phyloP scores from a whole-genome alignment of 2,797 vertebrate species.

The Pseudocheirus occidentalis region DNA sequence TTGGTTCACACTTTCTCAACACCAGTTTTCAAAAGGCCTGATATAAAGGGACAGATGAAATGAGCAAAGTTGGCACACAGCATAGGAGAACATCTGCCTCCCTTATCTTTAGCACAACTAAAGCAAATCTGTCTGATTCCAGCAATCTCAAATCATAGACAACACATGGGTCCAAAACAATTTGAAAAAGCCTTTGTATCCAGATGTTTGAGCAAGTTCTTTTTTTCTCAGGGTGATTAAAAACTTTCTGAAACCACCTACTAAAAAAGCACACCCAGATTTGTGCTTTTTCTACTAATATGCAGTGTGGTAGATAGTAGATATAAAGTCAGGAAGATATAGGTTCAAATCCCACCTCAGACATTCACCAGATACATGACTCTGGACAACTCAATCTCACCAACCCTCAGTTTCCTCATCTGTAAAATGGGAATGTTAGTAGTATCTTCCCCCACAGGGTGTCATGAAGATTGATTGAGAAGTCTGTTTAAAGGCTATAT shows the following conservation, averaged over 20 bases:
- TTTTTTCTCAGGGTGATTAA: conserved; percentile 26
- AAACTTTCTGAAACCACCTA: conserved; percentile 33
- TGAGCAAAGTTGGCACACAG: conserved; percentile 67
- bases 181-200: conserved; percentile 25
- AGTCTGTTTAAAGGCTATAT: neutral
- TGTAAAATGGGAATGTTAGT: neutral
- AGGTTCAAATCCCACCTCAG: neutral
- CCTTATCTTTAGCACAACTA: conserved; percentile 57
- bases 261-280: neutral
- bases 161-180: neutral
- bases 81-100: conserved; percentile 66
- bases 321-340: neutral
- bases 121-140: conserved; percentile 67
- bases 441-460: neutral
- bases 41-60: conserved; percentile 64
- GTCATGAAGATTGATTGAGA: neutral
- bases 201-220: conserved; percentile 9
- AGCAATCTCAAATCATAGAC: conserved; percentile 41
- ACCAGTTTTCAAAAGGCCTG: conserved; percentile 68
- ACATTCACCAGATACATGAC: neutral
- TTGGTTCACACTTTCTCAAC: conserved; percentile 53
- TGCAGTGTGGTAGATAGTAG: neutral
- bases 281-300: neutral
- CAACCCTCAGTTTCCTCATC: neutral
- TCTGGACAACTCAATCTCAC: neutral